Percentiles rank a stretch among this genome's conserved stretches.
phyloP scores from a whole-genome alignment of 2,888 invertebrate species.

The Axea sp. region DNA sequence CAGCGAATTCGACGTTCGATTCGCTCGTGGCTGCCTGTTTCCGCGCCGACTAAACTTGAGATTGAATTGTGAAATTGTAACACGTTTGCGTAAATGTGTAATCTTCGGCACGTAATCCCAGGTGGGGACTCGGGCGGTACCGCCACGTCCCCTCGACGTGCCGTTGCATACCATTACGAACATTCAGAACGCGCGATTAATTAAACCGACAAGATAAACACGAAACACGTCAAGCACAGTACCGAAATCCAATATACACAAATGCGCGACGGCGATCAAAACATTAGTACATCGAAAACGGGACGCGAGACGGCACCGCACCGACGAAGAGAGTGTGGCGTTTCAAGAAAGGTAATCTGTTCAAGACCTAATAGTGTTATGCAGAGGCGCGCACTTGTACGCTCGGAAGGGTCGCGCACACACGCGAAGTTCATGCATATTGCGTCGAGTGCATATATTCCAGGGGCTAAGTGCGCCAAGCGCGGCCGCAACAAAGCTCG shows the following conservation, averaged over 20 bases:
- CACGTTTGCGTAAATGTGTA: no score
- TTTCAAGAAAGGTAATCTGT: conserved; percentile 46
- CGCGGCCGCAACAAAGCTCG: conserved; percentile 51
- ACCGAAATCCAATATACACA: conserved; percentile 26
- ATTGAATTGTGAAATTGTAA: no score
- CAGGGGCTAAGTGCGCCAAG: conserved; percentile 32
- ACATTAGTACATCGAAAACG: conserved; percentile 31
- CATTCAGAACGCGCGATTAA: conserved; percentile 24
- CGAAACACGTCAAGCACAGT: conserved; percentile 16
- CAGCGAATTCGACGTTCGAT: no score
- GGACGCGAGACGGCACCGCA: neutral
- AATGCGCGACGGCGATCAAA: conserved; percentile 25
- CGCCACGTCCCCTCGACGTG: neutral
- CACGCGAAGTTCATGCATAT: neutral
- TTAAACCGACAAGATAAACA: conserved; percentile 42
- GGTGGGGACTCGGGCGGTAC: no score
- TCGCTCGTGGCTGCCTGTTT: no score
- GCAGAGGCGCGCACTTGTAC: conserved; percentile 22
- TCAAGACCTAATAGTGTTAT: conserved; percentile 40
- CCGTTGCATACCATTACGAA: conserved; percentile 14
- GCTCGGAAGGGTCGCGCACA: neutral
- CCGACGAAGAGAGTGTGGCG: no score
- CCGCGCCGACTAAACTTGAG: no score
- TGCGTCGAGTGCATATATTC: conserved; percentile 6
- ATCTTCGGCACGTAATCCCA: no score